phyloP scores from a whole-genome alignment of 2,113 vertebrate species.

The Agapornis roseicollis region DNA sequence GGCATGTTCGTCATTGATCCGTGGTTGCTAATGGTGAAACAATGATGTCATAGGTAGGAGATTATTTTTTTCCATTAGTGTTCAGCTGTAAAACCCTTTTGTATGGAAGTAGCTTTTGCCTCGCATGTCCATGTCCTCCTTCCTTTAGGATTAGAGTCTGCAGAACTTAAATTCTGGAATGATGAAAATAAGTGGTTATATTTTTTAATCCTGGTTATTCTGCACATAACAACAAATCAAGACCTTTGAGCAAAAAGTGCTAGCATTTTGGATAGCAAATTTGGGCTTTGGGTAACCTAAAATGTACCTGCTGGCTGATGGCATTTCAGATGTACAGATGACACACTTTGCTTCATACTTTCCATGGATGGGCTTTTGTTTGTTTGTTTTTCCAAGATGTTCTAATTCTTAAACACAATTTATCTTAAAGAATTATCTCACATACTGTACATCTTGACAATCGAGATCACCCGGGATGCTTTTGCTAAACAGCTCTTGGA shows the following conservation, averaged over 20 bases:
- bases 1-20: background rate
- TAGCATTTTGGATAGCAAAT: background rate
- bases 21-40: background rate
- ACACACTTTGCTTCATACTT: background rate
- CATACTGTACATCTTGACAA: background rate
- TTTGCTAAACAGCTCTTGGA: background rate
- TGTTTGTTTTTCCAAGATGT: slow-evolving; percentile 1
- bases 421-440: slow-evolving; percentile 5
- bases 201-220: background rate
- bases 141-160: background rate
- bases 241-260: background rate
- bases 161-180: background rate
- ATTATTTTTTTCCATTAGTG: background rate
- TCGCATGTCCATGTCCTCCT: background rate
- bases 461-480: background rate
- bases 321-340: background rate
- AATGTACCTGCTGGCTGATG: background rate
- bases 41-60: background rate
- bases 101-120: background rate
- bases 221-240: background rate
- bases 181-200: background rate
- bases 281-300: background rate
- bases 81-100: slow-evolving; percentile 1
- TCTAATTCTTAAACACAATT: background rate
- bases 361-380: background rate